Evolutionary conservation across 2,888 invertebrate genomes (phyloP).

Genomic region (Diarsia dahlii): DNA sequence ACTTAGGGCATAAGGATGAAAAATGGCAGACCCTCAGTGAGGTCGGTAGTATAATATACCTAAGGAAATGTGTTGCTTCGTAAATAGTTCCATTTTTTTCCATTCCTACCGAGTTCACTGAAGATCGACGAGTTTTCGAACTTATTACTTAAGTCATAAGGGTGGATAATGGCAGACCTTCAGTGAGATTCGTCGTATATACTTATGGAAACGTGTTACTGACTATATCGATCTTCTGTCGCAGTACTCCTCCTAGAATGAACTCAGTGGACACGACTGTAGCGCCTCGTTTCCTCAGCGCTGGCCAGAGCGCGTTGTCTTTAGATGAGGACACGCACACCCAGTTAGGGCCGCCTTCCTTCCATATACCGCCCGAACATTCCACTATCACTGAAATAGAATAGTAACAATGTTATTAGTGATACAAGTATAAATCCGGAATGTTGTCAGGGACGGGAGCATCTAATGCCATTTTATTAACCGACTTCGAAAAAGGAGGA

Average conservation of each 20-base stretch:
- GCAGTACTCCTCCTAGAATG: conserved; percentile 81
- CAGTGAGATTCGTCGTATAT: not conserved
- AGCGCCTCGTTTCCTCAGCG: conserved; percentile 76
- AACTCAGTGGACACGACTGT: conserved; percentile 79
- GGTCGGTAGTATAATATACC: no score
- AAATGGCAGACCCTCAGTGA: no score
- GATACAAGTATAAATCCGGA: no score
- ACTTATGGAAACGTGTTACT: conserved; percentile 58
- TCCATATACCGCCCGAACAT: conserved; percentile 85
- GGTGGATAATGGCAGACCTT: no score
- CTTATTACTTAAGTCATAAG: no score
- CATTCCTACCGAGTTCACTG: no score
- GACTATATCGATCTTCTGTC: conserved; percentile 76
- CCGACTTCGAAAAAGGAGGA: no score
- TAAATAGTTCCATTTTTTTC: no score
- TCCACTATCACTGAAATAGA: conserved; percentile 83
- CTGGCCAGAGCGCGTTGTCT: conserved; percentile 78
- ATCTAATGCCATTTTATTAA: no score
- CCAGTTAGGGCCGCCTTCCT: conserved; percentile 77
- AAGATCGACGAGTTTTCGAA: no score
- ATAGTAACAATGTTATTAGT: not conserved
- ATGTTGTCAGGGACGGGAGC: no score
- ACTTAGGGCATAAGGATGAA: no score
- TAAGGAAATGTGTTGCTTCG: conserved; percentile 59
- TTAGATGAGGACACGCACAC: conserved; percentile 76